A percentile compares a stretch with the other conserved stretches of the same genome.
Evolutionary conservation across 2,888 invertebrate genomes (phyloP).

Genomic region (Clepsis dumicolana): DNA sequence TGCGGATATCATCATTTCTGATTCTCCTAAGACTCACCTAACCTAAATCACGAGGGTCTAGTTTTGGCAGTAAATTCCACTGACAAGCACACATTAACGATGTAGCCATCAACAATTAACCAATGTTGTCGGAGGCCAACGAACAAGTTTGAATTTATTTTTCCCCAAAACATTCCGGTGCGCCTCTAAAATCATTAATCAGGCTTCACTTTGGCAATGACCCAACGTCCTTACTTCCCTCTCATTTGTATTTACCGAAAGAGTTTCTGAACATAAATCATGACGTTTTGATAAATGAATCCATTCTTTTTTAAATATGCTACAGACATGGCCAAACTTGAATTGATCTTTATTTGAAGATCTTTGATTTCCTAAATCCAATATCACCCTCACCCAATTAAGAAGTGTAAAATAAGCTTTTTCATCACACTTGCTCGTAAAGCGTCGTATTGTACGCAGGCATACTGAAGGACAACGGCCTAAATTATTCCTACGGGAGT

Average conservation of each 20-base stretch:
- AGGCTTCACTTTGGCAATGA: conserved; percentile 83
- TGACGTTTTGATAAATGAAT: conserved; percentile 80
- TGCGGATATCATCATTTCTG: too few species aligned
- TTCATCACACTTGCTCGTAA: too few species aligned
- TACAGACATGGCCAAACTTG: conserved; percentile 48
- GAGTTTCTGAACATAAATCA: conserved; percentile 82
- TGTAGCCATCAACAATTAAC: conserved; percentile 36
- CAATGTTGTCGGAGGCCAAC: conserved; percentile 25
- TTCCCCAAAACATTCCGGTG: conserved; percentile 69
- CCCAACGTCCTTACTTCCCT: conserved; percentile 79
- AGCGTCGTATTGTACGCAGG: too few species aligned
- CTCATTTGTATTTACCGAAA: conserved; percentile 84
- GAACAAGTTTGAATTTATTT: conserved; percentile 72
- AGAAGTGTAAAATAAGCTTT: too few species aligned
- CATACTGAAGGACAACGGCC: too few species aligned
- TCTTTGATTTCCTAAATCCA: conserved; percentile 6
- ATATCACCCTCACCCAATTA: too few species aligned
- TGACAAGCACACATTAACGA: background rate
- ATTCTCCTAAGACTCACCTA: too few species aligned
- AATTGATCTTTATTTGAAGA: conserved; percentile 8
- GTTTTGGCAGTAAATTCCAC: too few species aligned
- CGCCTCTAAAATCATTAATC: conserved; percentile 82
- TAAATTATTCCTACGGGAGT: too few species aligned
- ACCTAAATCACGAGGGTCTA: too few species aligned
- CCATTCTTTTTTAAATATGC: conserved; percentile 75